These are phyloP conservation scores for Dendrocopos noguchii DNA, from an alignment of 2,113 vertebrate species.

Conservation along the genomic window DNA sequence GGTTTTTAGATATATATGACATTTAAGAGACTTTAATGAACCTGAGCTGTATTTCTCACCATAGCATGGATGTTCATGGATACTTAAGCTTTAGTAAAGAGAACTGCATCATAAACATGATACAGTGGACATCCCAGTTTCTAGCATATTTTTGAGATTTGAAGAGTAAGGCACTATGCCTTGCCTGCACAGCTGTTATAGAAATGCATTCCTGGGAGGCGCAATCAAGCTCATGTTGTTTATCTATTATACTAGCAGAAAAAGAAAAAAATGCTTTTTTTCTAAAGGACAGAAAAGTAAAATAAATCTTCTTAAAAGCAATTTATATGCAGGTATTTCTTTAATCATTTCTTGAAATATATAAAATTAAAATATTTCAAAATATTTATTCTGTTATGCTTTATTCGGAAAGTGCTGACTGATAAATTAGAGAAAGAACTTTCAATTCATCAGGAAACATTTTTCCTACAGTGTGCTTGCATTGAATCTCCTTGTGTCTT, in stretches of 20 bases:
- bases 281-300: neutral
- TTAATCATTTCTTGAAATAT: neutral
- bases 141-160: neutral
- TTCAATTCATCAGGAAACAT: neutral
- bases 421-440: neutral
- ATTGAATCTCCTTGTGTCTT: conserved; percentile 29
- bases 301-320: neutral
- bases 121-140: neutral
- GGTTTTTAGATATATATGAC: neutral
- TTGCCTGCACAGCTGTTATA: neutral
- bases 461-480: neutral
- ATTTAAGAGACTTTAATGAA: neutral
- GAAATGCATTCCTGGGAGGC: neutral
- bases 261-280: neutral
- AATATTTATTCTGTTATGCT: neutral
- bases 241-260: neutral
- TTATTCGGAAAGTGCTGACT: neutral
- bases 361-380: neutral
- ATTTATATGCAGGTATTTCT: neutral
- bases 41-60: neutral
- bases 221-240: neutral
- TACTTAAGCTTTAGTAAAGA: neutral
- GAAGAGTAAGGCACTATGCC: neutral
- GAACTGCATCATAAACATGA: neutral
- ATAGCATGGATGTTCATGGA: neutral